phyloP scores from a whole-genome alignment of 2,888 invertebrate genomes.

The Dione vanillae region DNA sequence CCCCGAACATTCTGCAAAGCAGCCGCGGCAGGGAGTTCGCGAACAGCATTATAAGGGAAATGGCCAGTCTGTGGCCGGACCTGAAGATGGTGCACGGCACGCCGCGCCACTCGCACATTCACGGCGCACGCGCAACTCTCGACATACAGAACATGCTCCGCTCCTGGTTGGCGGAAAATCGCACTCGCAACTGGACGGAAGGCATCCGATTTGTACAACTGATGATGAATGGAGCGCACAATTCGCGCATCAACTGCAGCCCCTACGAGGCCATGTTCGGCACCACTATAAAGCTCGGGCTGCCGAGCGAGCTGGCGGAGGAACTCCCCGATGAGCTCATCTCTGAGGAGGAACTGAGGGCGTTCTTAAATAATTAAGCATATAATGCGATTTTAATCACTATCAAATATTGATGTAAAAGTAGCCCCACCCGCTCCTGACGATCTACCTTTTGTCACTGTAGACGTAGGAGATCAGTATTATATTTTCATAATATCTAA shows the following conservation, averaged over 20 bases:
- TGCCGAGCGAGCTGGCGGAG: slow-evolving; percentile 19
- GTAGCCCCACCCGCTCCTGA: slow-evolving; percentile 18
- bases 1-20: slow-evolving; percentile 58
- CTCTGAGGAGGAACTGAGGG: slow-evolving; percentile 15
- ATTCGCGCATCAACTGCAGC: slow-evolving; percentile 57
- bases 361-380: slow-evolving; percentile 25
- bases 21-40: slow-evolving; percentile 58
- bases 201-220: slow-evolving; percentile 63
- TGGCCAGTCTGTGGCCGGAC: slow-evolving; percentile 53
- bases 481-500: slow-evolving; percentile 18
- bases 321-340: slow-evolving; percentile 14
- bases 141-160: slow-evolving; percentile 60
- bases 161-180: slow-evolving; percentile 60
- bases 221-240: slow-evolving; percentile 63
- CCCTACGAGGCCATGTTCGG: slow-evolving; percentile 61
- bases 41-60: slow-evolving; percentile 50
- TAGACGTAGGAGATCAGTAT: slow-evolving; percentile 26
- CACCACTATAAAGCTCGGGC: slow-evolving; percentile 43
- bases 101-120: slow-evolving; percentile 55
- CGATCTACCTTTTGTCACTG: slow-evolving; percentile 26
- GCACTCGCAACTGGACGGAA: slow-evolving; percentile 61
- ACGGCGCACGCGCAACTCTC: slow-evolving; percentile 62
- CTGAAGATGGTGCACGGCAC: slow-evolving; percentile 63
- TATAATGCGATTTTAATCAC: slow-evolving; percentile 18
- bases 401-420: slow-evolving; percentile 24